phyloP scores from a whole-genome alignment of 2,888 invertebrate genomes.

The Synergus umbraculus region DNA sequence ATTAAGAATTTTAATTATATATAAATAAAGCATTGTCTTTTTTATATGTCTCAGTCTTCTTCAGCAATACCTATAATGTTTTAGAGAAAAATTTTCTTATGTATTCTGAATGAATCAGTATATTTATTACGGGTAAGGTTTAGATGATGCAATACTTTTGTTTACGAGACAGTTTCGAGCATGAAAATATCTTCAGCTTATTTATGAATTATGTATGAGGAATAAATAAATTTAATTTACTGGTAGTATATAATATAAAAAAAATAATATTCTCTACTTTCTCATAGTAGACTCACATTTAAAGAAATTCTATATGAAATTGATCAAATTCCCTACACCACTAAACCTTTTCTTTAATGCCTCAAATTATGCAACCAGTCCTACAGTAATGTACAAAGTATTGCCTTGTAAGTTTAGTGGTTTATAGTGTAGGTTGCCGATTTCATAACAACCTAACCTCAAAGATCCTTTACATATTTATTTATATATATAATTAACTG shows the following conservation, averaged over 20 bases:
- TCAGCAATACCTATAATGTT: neutral
- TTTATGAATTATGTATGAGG: neutral
- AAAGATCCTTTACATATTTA: too few species aligned
- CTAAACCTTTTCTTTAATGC: neutral
- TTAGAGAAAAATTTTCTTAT: neutral
- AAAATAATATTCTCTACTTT: too few species aligned
- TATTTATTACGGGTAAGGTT: neutral
- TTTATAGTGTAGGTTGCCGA: neutral
- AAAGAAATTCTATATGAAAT: too few species aligned
- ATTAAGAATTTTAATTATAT: constrained; percentile 54
- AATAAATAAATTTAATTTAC: too few species aligned
- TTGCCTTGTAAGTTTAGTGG: neutral
- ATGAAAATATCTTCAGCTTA: too few species aligned
- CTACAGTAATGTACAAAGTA: neutral
- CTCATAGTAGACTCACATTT: too few species aligned
- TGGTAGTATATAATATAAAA: too few species aligned
- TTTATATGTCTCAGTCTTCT: constrained; percentile 45
- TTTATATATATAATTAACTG: too few species aligned
- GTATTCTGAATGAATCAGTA: neutral
- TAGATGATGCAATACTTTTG: neutral
- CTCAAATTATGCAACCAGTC: neutral
- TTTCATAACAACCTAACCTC: too few species aligned
- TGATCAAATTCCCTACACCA: too few species aligned
- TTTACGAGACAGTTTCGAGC: neutral
- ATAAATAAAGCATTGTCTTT: constrained; percentile 49